Base-by-base conservation (phyloP, 2,113 vertebrate species). In the Noctilio leporinus region DNA sequence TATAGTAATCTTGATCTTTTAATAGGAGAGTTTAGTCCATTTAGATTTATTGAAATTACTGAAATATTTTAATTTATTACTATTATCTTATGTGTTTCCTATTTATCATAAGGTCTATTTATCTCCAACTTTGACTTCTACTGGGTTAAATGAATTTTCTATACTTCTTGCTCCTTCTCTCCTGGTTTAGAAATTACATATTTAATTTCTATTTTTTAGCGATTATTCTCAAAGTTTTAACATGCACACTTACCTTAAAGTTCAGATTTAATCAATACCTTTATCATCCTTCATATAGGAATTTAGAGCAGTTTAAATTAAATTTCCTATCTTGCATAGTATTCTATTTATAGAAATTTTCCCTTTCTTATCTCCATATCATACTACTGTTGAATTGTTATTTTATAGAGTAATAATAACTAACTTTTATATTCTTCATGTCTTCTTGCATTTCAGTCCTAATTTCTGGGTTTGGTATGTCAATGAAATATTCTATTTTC, bases 281-380 rank as follows among this genome's bases (percentile, higher is more conserved):
- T 43, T 78, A 22, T 91, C 43, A 84, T 91, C 40, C 57, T 88
- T 55, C n/a, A 85, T 28, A 55, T 7, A 59, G 47, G 49, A 55
- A 76, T 38, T 88, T 49, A 86, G n/a, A 92, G 51, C n/a, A 76
- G 2, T 67, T 91, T 91, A 88, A 91, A 80, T 80, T 28, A 10
- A 89, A 20, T 75, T 91, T 73, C 45, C 12, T 43, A 28, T 64
- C 59, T 87, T 87, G n/a, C 30, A 38, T 26, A 67, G 73, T 77
- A 38, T n/a, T 90, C 67, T 92, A n/a, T n/a, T n/a, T n/a, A n/a
- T n/a, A n/a, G n/a, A n/a, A 45, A 92, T 81, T 89, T 77, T 78
- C n/a, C 26, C n/a, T 89, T 62, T 86, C 70, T 81, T 70, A 65
- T 17, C 28, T 90, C 80, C 82, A 82, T 77, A 59, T 82, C 53